phyloP scores from a whole-genome alignment of 30 jellyfish, hydroid and myxozoan genomes.

The Aurelia coerulea region DNA sequence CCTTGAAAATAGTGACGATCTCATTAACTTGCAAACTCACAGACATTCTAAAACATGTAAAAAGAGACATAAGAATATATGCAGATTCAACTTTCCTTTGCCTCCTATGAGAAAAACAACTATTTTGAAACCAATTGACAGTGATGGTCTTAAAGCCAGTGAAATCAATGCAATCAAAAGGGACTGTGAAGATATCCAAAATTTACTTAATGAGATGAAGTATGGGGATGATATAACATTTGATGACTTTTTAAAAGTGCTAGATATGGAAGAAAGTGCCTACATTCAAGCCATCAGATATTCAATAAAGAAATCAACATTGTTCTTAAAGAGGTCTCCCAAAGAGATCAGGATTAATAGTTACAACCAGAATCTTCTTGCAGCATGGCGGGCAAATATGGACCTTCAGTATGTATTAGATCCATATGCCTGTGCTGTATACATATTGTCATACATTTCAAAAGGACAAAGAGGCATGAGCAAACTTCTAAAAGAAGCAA shows the following conservation, averaged over 20 bases:
- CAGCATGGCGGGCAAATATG: slow-evolving; percentile 36
- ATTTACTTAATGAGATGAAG: slow-evolving; percentile 6
- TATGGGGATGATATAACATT: slow-evolving; percentile 31
- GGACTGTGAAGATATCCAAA: not conserved
- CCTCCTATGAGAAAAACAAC: slow-evolving; percentile 39
- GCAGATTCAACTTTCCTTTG: slow-evolving; percentile 51
- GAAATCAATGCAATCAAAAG: not conserved
- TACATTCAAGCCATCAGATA: not conserved
- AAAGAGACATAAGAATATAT: slow-evolving; percentile 24
- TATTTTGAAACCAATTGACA: slow-evolving; percentile 14
- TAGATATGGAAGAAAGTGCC: not conserved
- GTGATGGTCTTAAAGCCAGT: not conserved
- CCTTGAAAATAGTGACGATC: not conserved
- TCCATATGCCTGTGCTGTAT: slow-evolving; percentile 56
- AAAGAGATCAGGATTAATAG: not conserved
- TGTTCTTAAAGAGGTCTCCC: not conserved
- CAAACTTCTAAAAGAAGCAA: slow-evolving; percentile 19
- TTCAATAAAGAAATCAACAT: not conserved
- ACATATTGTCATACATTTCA: slow-evolving; percentile 15
- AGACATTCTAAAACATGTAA: slow-evolving; percentile 65
- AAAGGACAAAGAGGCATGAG: slow-evolving; percentile 44
- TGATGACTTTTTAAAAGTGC: not conserved
- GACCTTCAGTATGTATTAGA: slow-evolving; percentile 3
- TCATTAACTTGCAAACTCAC: slow-evolving; percentile 34
- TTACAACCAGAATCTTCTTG: slow-evolving; percentile 7